Conservation (phyloP, 2,888 invertebrate genomes). For the Tachina fera region DNA sequence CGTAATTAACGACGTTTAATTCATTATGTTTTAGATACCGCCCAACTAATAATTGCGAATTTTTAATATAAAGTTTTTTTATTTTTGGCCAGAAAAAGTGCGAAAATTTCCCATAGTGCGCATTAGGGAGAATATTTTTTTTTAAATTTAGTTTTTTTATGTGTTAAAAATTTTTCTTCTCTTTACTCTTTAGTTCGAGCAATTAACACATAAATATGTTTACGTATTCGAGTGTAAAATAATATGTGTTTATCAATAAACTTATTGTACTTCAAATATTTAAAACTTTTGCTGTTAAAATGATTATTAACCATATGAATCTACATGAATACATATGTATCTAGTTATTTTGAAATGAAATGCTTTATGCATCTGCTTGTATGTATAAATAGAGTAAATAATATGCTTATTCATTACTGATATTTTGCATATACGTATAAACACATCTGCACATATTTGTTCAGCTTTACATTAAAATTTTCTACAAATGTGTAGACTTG, state of each 20-base stretch:
- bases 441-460: constrained; percentile 3
- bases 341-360: not conserved
- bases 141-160: too few relatives aligned
- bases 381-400: not conserved
- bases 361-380: not conserved
- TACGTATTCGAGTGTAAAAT: not conserved
- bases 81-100: too few relatives aligned
- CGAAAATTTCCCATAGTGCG: too few relatives aligned
- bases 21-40: too few relatives aligned
- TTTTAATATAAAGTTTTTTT: too few relatives aligned
- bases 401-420: not conserved
- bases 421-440: not conserved
- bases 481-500: not conserved
- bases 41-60: too few relatives aligned
- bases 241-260: constrained; percentile 24
- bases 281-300: constrained; percentile 8
- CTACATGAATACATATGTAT: not conserved
- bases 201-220: not conserved
- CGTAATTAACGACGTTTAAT: too few relatives aligned
- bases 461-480: constrained; percentile 2
- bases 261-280: constrained; percentile 10
- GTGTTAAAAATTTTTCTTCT: too few relatives aligned
- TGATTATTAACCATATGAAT: not conserved
- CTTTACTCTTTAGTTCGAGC: too few relatives aligned
- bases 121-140: too few relatives aligned